Conservation (phyloP, 2,113 vertebrate species). For the Rhabdornis inornatus region DNA sequence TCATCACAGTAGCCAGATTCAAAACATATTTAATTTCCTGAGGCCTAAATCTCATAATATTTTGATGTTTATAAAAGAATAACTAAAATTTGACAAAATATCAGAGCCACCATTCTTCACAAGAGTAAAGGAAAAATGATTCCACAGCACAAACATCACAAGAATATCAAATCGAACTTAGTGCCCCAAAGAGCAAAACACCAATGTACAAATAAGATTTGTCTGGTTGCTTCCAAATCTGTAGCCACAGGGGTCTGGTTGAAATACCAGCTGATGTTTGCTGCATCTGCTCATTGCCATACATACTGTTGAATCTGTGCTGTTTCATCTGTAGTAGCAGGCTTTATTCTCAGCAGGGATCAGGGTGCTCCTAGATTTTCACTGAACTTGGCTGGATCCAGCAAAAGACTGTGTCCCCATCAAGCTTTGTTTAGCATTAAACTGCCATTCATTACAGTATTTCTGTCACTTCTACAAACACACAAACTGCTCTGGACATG, state of each 20-base stretch:
- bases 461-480: neutral
- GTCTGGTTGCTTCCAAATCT: neutral
- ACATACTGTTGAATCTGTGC: neutral
- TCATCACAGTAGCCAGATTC: neutral
- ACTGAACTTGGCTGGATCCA: neutral
- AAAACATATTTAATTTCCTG: neutral
- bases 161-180: neutral
- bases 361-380: neutral
- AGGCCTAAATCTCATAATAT: neutral
- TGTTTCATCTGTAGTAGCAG: neutral
- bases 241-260: neutral
- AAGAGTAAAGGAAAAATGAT: neutral
- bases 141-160: neutral
- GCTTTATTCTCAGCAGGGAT: neutral
- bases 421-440: neutral
- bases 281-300: neutral
- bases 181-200: neutral
- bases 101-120: neutral
- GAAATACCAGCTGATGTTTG: conserved; percentile 27
- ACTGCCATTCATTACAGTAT: neutral
- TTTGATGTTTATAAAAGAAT: neutral
- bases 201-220: neutral
- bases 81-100: neutral
- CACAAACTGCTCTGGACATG: neutral
- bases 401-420: neutral